Conservation (phyloP, 2,113 vertebrate genomes). For the Onychostruthus taczanowskii region DNA sequence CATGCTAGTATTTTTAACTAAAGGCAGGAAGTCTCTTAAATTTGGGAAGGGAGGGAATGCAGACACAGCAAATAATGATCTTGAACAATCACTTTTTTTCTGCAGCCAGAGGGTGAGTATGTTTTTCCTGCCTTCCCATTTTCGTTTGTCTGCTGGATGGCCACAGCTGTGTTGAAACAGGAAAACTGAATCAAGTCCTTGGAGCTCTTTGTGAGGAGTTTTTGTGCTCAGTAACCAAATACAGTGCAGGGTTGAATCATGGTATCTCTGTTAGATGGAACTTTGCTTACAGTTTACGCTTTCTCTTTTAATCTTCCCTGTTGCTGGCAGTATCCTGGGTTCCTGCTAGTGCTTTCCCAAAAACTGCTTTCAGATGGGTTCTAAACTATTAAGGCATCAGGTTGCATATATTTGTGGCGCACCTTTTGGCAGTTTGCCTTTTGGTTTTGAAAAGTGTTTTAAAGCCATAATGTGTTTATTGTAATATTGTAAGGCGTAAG, state of each 20-base stretch:
- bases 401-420: neutral
- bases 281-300: neutral
- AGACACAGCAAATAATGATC: neutral
- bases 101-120: neutral
- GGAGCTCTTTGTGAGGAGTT: neutral
- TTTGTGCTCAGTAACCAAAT: neutral
- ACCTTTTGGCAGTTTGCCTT: neutral
- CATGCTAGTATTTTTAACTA: neutral
- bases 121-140: neutral
- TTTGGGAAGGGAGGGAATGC: neutral
- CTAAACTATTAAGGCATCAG: neutral
- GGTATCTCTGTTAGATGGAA: neutral
- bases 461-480: neutral
- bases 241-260: neutral
- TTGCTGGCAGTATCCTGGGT: neutral
- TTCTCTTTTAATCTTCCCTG: neutral
- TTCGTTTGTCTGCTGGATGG: neutral
- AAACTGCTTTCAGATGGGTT: neutral
- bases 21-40: neutral
- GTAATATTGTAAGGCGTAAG: neutral
- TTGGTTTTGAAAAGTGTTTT: neutral
- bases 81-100: neutral
- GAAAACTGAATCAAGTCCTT: neutral
- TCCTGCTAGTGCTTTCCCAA: neutral
- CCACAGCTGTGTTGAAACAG: neutral